Percentiles rank a stretch among this genome's conserved stretches.
Conservation (phyloP, 2,797 vertebrate genomes). For the Triplophysa bombifrons region DNA sequence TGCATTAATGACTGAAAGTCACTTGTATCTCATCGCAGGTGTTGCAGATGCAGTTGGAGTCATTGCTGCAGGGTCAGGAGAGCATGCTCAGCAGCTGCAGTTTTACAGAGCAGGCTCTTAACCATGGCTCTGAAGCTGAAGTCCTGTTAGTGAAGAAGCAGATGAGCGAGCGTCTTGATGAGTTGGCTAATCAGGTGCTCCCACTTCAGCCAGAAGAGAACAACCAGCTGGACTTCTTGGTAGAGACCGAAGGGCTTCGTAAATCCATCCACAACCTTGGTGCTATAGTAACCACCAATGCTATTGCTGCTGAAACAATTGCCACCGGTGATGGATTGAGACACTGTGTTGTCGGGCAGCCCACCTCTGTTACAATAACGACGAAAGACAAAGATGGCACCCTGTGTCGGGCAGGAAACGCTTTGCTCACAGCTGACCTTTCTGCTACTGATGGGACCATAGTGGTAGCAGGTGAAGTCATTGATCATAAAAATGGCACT, state of each 20-base stretch:
- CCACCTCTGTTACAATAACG: slow-evolving; percentile 89
- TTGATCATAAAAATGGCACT: slow-evolving; percentile 97
- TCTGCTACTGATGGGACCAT: slow-evolving; percentile 80
- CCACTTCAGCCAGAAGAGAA: slow-evolving; percentile 92
- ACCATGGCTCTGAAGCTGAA: slow-evolving; percentile 91
- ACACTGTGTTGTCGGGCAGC: slow-evolving; percentile 88
- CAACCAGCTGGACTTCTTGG: slow-evolving; percentile 90
- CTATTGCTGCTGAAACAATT: slow-evolving; percentile 91
- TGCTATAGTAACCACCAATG: slow-evolving; percentile 90
- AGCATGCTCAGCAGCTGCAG: slow-evolving; percentile 92
- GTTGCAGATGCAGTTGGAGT: slow-evolving; percentile 90
- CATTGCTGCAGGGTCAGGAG: slow-evolving; percentile 90
- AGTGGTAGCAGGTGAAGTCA: slow-evolving; percentile 82
- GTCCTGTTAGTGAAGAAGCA: slow-evolving; percentile 96
- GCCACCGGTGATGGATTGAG: slow-evolving; percentile 91
- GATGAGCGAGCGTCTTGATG: slow-evolving; percentile 90
- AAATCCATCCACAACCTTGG: slow-evolving; percentile 97
- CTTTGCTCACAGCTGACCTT: slow-evolving; percentile 87
- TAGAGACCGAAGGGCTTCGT: slow-evolving; percentile 93
- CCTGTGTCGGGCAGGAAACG: slow-evolving; percentile 92
- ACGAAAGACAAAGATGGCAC: slow-evolving; percentile 96
- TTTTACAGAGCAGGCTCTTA: slow-evolving; percentile 93
- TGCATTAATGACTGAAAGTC: slow-evolving; percentile 7
- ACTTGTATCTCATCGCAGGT: slow-evolving; percentile 76
- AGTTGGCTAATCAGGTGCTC: slow-evolving; percentile 86